Evolutionary conservation across 64 coral and sea anemone species (phyloP), one percentile per base, ranked within the genome.

Genomic region (Montipora capricornis): DNA sequence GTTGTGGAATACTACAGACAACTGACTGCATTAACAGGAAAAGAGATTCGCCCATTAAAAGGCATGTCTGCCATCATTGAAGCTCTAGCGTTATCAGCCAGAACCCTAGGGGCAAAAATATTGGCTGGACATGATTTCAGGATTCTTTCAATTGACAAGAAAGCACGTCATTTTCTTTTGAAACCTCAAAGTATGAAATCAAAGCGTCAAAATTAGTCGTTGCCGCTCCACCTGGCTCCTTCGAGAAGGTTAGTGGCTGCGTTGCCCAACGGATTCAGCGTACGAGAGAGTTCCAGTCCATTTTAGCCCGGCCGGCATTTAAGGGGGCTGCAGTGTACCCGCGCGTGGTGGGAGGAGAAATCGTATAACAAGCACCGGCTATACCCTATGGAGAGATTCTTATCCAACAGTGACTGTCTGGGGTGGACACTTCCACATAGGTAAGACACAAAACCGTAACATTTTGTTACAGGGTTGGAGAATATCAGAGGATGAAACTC

Each of bases 351-450:
- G 90, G 90, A 91, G 14, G 59, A 91, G 5, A 58, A 45, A 3
- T 8, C 45, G 8, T 58, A 37, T 58, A 24, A 59, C 15, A 76
- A 75, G 49, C 15, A 83, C 10, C n/a, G 67, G 15, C 45, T 86
- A 37, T 50, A 86, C 10, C 90, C 90, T 47, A 84, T 91, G 68
- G 78, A 91, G 24, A 71, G 68, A 53, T 91, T 82, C 59, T 37
- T 83, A n/a, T 91, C 90, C 14, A 74, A 59, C 47, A 91, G 90
- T 17, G 90, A 84, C 22, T 91, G 90, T 48, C 67, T 91, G 11
- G 78, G 79, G 17, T 76, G 49, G n/a, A 75, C 79, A 44, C n/a
- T 91, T 47, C 90, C 90, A 1, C 81, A 91, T 10, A 29, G 80
- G 90, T 91, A 11, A 19, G 80, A 75, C 19, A 20, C 62, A 47